These are phyloP conservation scores for Chaetogeoica ovagalla DNA, from an alignment of 2,888 invertebrate genomes.

Conservation along the genomic window DNA sequence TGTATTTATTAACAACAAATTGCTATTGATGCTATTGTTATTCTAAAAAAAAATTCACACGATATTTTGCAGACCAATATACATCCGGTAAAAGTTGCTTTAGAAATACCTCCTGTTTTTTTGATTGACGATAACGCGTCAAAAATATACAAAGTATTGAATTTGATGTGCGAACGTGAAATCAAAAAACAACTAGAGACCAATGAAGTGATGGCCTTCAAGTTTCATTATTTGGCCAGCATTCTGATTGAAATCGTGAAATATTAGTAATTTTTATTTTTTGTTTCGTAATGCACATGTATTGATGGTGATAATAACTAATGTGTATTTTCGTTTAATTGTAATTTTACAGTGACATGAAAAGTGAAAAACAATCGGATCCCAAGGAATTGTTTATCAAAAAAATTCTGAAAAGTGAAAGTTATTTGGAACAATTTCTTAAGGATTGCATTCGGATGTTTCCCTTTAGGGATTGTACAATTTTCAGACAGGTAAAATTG, in stretches of 20 bases:
- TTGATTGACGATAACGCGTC: slow-evolving; percentile 74
- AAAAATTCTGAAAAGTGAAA: slow-evolving; percentile 72
- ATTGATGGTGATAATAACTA: background rate
- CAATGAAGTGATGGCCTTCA: slow-evolving; percentile 89
- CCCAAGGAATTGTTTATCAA: slow-evolving; percentile 75
- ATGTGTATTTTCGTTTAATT: no score
- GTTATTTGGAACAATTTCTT: slow-evolving; percentile 71
- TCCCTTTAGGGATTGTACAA: slow-evolving; percentile 84
- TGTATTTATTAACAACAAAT: slow-evolving; percentile 56
- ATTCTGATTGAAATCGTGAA: slow-evolving; percentile 68
- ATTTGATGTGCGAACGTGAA: slow-evolving; percentile 81
- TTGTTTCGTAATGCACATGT: background rate
- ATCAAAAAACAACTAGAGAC: slow-evolving; percentile 80
- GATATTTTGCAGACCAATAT: slow-evolving; percentile 69
- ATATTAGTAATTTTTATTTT: slow-evolving; percentile 54
- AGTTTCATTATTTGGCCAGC: slow-evolving; percentile 81
- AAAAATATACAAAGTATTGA: slow-evolving; percentile 76
- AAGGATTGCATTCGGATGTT: slow-evolving; percentile 87
- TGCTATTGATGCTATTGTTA: background rate
- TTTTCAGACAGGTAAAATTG: slow-evolving; percentile 72
- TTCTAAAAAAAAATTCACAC: background rate
- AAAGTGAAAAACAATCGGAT: slow-evolving; percentile 62
- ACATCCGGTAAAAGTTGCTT: slow-evolving; percentile 79
- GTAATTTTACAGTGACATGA: slow-evolving; percentile 13
- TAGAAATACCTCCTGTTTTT: slow-evolving; percentile 75